A percentile compares a stretch with the other conserved stretches of the same genome.
These are phyloP conservation scores for Zaprionus capensis DNA, from an alignment of 1,140 invertebrate species.

Conservation along the genomic window DNA sequence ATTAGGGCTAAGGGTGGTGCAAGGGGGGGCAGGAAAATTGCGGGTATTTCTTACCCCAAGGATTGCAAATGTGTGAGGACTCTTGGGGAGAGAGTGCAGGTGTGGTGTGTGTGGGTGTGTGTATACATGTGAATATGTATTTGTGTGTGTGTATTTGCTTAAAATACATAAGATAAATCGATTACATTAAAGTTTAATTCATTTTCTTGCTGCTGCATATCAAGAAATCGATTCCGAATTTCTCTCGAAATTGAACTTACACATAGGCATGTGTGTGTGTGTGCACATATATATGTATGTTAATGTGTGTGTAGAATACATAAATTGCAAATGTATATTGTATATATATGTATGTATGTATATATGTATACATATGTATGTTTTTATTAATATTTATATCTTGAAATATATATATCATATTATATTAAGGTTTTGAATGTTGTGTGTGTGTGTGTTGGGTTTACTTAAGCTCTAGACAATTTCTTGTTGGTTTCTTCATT, in stretches of 20 bases:
- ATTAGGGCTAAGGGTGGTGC: constrained; percentile 25
- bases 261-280: constrained; percentile 31
- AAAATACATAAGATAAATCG: constrained; percentile 69
- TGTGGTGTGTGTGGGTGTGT: constrained; percentile 11
- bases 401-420: constrained; percentile 25
- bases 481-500: constrained; percentile 38
- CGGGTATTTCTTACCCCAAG: neutral
- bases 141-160: constrained; percentile 39
- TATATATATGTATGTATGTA: constrained; percentile 37
- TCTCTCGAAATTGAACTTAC: constrained; percentile 46
- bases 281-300: constrained; percentile 33
- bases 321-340: constrained; percentile 52
- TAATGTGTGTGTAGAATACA: constrained; percentile 41
- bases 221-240: constrained; percentile 30
- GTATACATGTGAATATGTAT: neutral
- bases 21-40: constrained; percentile 1
- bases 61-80: neutral
- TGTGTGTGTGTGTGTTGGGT: constrained; percentile 37
- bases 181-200: constrained; percentile 67
- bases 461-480: constrained; percentile 42
- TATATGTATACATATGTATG: constrained; percentile 35
- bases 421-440: constrained; percentile 40
- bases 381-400: constrained; percentile 32
- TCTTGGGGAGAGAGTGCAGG: neutral
- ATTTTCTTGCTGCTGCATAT: constrained; percentile 41